Base-by-base conservation (phyloP, 2,113 vertebrate species). In the Pygoscelis adeliae region DNA sequence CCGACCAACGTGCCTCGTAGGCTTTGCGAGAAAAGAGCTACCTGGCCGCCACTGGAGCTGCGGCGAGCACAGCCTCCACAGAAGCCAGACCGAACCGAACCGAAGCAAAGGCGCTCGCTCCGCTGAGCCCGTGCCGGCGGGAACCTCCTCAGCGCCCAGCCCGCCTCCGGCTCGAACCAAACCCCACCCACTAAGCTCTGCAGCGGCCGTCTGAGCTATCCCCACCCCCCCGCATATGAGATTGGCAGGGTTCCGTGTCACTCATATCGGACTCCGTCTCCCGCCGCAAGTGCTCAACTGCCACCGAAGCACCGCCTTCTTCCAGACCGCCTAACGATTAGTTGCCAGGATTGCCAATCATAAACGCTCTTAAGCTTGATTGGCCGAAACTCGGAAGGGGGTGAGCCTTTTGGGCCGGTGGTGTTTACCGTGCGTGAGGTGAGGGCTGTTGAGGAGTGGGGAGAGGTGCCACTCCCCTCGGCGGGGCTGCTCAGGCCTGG, bases 21-120 rank as follows among this genome's bases (percentile, higher is more conserved):
- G 6, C 61, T 20, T 26, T 7, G 19, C 2, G 2, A 42, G 8
- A 29, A 1, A 56, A 36, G 8, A 63, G 29, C 55, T 36, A 27
- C 79, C 49, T 21, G 44, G 18, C 34, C 20, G 3, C n/a, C 10
- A 1, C 16, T 1, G 10, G 36, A 13, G 21, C 56, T 16, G 29
- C 25, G 3, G 9, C 27, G 4, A 50, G 20, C 27, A 4, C 38
- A 20, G 11, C 47, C 42, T 7, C 32, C 29, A 0, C 16, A 6
- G 14, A 19, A 5, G 1, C 12, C 52, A 3, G 11, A 0, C 9
- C 15, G 1, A 0, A 4, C 0, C 25, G 6, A 6, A 17, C 2
- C 10, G 10, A 23, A 14, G 3, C 13, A 0, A 4, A 3, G 1
- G 0, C 4, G 0, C 13, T 0, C 3, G 0, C n/a, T 0, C 10